Evolutionary conservation across 30 jellyfish, hydroid and myxozoan genomes (phyloP).

Genomic region (Turritopsis rubra): DNA sequence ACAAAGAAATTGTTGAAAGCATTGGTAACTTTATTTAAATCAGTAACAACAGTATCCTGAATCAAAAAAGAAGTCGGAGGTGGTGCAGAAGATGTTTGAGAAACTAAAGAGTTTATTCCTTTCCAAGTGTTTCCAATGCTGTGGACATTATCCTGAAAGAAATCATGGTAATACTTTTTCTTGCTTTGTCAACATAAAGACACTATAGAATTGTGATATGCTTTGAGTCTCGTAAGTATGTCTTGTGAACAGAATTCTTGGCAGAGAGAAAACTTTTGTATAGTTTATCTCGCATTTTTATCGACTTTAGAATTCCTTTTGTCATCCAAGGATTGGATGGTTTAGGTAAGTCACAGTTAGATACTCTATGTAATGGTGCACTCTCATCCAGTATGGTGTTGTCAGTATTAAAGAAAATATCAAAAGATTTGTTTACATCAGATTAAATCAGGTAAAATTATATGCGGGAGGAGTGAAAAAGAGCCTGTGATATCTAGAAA

Average conservation of each 20-base stretch:
- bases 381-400: too few species aligned
- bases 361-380: too few species aligned
- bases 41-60: background rate
- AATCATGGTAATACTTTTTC: background rate
- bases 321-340: constrained; percentile 13
- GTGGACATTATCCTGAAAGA: background rate
- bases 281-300: background rate
- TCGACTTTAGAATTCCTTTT: background rate
- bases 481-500: too few species aligned
- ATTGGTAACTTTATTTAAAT: background rate
- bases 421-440: too few species aligned
- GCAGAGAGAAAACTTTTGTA: background rate
- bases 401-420: too few species aligned
- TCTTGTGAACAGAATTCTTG: background rate
- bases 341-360: too few species aligned
- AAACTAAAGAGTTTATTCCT: background rate
- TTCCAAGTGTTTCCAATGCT: background rate
- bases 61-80: background rate
- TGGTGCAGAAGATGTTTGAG: background rate
- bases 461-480: too few species aligned
- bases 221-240: background rate
- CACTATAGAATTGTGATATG: background rate
- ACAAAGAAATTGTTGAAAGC: background rate
- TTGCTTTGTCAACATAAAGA: constrained; percentile 2
- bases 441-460: too few species aligned